A percentile compares a stretch with the other conserved stretches of the same genome.
Conservation (phyloP, 2,797 vertebrate genomes). For the Leptodactylus fallax region DNA sequence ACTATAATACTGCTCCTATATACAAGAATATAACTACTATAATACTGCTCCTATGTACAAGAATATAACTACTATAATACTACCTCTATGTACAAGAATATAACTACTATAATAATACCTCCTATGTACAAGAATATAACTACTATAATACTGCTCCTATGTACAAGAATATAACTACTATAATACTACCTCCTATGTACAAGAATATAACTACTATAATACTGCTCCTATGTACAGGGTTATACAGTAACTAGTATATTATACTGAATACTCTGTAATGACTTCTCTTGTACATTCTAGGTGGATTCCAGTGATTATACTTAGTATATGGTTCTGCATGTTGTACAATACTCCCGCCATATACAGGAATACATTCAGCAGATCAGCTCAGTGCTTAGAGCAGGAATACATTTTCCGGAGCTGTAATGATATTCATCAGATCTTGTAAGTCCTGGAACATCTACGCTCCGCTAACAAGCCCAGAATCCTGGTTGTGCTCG, state of each 20-base stretch:
- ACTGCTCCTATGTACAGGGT: too few species aligned
- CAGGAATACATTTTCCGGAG: background rate
- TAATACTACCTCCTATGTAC: too few species aligned
- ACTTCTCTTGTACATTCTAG: background rate
- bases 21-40: too few species aligned
- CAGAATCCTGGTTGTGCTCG: background rate
- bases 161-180: too few species aligned
- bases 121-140: too few species aligned
- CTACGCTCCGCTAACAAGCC: background rate
- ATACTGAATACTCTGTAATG: background rate
- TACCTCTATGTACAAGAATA: too few species aligned
- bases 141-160: too few species aligned
- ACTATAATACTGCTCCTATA: too few species aligned
- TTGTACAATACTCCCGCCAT: background rate
- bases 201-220: too few species aligned
- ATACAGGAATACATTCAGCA: background rate
- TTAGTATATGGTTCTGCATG: background rate
- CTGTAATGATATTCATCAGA: background rate
- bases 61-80: too few species aligned
- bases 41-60: too few species aligned
- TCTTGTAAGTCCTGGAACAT: background rate
- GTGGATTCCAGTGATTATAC: background rate
- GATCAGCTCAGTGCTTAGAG: background rate
- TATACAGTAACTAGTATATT: background rate
- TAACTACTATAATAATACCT: too few species aligned